Evolutionary conservation across 2,888 invertebrate species (phyloP).

Genomic region (Spodoptera littoralis): DNA sequence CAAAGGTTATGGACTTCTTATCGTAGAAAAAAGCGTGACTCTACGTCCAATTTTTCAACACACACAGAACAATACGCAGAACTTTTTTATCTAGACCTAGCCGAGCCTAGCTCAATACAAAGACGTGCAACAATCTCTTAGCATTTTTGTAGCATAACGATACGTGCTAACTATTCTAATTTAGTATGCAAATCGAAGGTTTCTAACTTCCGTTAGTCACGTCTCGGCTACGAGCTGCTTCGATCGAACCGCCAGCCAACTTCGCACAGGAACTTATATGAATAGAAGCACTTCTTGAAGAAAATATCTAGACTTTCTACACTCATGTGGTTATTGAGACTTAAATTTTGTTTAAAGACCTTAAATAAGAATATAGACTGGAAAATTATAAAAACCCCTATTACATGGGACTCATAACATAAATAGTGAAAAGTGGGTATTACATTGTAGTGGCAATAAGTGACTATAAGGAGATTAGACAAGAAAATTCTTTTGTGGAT

Average conservation of each 20-base stretch:
- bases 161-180: slow-evolving; percentile 50
- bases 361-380: too few relatives aligned
- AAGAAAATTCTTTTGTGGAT: too few relatives aligned
- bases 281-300: neutral
- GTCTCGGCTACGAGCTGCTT: slow-evolving; percentile 4
- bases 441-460: too few relatives aligned
- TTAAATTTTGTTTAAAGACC: too few relatives aligned
- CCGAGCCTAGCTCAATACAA: slow-evolving; percentile 6
- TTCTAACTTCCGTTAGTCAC: slow-evolving; percentile 47
- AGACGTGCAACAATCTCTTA: slow-evolving; percentile 2
- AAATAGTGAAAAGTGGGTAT: too few relatives aligned
- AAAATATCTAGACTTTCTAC: neutral
- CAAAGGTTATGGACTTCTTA: too few relatives aligned
- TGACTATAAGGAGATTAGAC: too few relatives aligned
- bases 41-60: too few relatives aligned
- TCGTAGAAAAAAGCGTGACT: too few relatives aligned
- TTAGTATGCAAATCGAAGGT: slow-evolving; percentile 36
- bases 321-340: too few relatives aligned
- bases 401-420: too few relatives aligned
- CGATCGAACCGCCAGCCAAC: slow-evolving; percentile 3
- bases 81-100: neutral
- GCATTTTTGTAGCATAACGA: slow-evolving; percentile 20
- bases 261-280: slow-evolving; percentile 22
- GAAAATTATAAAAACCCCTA: too few relatives aligned
- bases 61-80: neutral